Percentiles rank a stretch among this genome's conserved stretches.
Conservation (phyloP, 2,797 vertebrate species). For the Rhyacichthys aspro region DNA sequence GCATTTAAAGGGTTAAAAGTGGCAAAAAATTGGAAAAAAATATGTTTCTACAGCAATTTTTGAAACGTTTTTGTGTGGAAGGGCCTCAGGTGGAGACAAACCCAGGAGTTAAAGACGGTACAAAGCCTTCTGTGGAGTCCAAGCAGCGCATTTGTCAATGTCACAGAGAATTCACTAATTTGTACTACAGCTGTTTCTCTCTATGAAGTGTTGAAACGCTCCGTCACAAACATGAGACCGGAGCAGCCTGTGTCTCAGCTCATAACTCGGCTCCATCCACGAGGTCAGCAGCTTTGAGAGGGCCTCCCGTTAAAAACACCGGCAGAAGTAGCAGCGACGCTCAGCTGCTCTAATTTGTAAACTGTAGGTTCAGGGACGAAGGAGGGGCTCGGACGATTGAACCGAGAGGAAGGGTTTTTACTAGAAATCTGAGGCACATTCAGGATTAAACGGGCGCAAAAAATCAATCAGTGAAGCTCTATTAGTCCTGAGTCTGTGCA, state of each 20-base stretch:
- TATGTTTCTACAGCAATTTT: too few relatives aligned
- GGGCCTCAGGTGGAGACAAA: too few relatives aligned
- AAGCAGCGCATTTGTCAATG: conserved; percentile 82
- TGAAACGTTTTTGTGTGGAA: too few relatives aligned
- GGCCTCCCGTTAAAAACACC: conserved; percentile 36
- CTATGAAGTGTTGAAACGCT: conserved; percentile 85
- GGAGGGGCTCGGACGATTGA: conserved; percentile 54
- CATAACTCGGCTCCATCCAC: conserved; percentile 73
- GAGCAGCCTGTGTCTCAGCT: conserved; percentile 68
- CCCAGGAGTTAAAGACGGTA: conserved; percentile 11
- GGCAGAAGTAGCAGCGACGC: conserved; percentile 67
- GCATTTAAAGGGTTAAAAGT: too few relatives aligned
- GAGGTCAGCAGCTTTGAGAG: conserved; percentile 44
- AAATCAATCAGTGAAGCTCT: conserved; percentile 71
- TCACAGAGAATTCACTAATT: conserved; percentile 78
- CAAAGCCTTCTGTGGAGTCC: conserved; percentile 52
- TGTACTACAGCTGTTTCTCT: conserved; percentile 84
- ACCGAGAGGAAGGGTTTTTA: conserved; percentile 54
- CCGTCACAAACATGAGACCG: conserved; percentile 72
- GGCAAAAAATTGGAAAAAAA: too few relatives aligned
- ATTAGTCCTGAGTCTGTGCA: conserved; percentile 53
- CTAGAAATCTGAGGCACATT: conserved; percentile 56
- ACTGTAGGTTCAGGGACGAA: conserved; percentile 51
- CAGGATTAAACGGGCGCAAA: conserved; percentile 59
- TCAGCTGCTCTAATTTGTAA: conserved; percentile 83